Evolutionary conservation across 2,888 invertebrate species (phyloP), one percentile per base, ranked within the genome.

Genomic region (Andrena fulva): DNA sequence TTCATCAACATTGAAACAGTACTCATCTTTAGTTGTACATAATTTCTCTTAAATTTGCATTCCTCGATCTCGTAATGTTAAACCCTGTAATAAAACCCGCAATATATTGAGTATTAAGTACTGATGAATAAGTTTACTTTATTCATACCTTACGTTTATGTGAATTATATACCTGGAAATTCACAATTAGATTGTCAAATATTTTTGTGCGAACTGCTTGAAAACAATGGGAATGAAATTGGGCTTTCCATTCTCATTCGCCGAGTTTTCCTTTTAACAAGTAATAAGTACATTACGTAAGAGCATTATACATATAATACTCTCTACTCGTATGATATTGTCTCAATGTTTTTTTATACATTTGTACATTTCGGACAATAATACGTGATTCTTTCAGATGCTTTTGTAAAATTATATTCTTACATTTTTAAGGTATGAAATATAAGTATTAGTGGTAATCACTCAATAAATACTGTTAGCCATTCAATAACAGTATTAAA

Each of bases 61-160:
- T 42, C 12, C 12, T 48, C 10, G 16, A 0, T 8, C 27, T 59
- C 31, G 2, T 33, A 73, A 24, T 27, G 29, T 48, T 59, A 50
- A 67, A 48, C 52, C 20, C 12, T 59, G 50, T 42, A 6, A 69
- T 31, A 29, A 24, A 75, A 62, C 29, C 35, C 27, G 20, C 12
- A 50, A 75, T 62, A 56, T 8, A 48, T 62, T 77, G 71, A 87
- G 85, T 85, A 77, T 85, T 85, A 87, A 85, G 80, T 87, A 87
- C 80, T 75, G 59, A 70, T 60, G 63, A 50, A 70, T 7, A 12
- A 79, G 63, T 24, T 6, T 54, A 71, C n/a, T 64, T 66, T 48
- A 71, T 62, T 64, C 60, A 29, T 59, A 48, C 27, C 31, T 62
- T 59, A 66, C 31, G 16, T 12, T 70, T 71, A 50, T 16, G 33